Evolutionary conservation across 2,797 vertebrate genomes (phyloP).

Genomic region (Macropodus opercularis): DNA sequence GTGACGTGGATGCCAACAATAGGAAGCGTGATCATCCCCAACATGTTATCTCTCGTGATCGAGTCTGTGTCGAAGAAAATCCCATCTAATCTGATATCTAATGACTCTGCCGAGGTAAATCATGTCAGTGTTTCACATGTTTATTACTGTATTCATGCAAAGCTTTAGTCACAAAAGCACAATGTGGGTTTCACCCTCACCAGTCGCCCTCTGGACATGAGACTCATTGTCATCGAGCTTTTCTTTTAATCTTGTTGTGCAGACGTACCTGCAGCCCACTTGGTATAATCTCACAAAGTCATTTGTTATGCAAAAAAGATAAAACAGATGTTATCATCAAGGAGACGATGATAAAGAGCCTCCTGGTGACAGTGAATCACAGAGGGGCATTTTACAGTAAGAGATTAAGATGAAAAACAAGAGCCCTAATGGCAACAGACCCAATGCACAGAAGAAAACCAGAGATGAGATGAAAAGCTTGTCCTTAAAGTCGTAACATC

Average conservation of each 20-base stretch:
- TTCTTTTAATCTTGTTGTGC: slow-evolving; percentile 18
- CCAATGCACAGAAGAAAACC: slow-evolving; percentile 14
- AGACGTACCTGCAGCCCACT: background rate
- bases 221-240: slow-evolving; percentile 28
- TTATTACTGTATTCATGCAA: slow-evolving; percentile 38
- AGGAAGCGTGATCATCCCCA: slow-evolving; percentile 59
- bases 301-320: slow-evolving; percentile 24
- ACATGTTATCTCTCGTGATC: slow-evolving; percentile 50
- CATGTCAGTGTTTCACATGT: slow-evolving; percentile 26
- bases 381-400: slow-evolving; percentile 12
- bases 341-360: slow-evolving; percentile 45
- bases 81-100: slow-evolving; percentile 49
- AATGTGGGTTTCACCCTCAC: slow-evolving; percentile 24
- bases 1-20: slow-evolving; percentile 46
- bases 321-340: slow-evolving; percentile 42
- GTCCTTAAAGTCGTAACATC: no score
- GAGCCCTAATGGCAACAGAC: slow-evolving; percentile 18
- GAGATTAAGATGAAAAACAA: slow-evolving; percentile 13
- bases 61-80: slow-evolving; percentile 35
- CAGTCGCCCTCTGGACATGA: slow-evolving; percentile 20
- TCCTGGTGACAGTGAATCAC: slow-evolving; percentile 22
- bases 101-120: slow-evolving; percentile 47
- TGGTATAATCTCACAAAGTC: slow-evolving; percentile 4
- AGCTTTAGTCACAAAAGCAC: slow-evolving; percentile 22
- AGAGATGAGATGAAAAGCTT: slow-evolving; percentile 11